Evolutionary conservation across 2,888 invertebrate genomes (phyloP).

Genomic region (Rhodophaea formosa): DNA sequence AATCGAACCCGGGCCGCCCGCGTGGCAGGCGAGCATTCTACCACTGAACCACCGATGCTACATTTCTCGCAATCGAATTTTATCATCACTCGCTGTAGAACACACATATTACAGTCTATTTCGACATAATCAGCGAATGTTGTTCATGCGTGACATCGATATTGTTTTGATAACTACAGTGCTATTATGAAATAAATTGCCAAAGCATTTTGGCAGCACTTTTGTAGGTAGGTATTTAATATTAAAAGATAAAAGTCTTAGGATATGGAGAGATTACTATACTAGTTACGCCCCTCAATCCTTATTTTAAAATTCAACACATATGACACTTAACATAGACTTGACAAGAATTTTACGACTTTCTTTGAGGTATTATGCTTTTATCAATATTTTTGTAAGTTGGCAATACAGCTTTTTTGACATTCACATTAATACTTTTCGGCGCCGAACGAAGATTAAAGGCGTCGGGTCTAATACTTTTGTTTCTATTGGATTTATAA

Average conservation of each 20-base stretch:
- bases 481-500: too few species aligned
- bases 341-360: conserved; percentile 9
- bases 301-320: not conserved
- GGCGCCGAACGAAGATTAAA: too few species aligned
- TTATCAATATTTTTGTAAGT: too few species aligned
- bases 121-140: not conserved
- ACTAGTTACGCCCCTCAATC: too few species aligned
- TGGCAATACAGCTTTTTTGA: too few species aligned
- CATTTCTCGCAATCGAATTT: not conserved
- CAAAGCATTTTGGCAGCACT: not conserved
- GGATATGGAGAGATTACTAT: too few species aligned
- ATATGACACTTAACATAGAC: not conserved
- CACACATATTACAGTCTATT: not conserved
- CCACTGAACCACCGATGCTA: conserved; percentile 79
- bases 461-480: too few species aligned
- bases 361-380: conserved; percentile 1
- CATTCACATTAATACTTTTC: too few species aligned
- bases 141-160: not conserved
- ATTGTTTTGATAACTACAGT: not conserved
- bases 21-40: conserved; percentile 82
- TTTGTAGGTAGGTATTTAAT: too few species aligned
- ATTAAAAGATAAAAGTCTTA: too few species aligned
- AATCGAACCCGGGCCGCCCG: conserved; percentile 82
- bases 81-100: too few species aligned
- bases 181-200: not conserved